Conservation (phyloP, 2,888 invertebrate species). For the Tetragonisca angustula region DNA sequence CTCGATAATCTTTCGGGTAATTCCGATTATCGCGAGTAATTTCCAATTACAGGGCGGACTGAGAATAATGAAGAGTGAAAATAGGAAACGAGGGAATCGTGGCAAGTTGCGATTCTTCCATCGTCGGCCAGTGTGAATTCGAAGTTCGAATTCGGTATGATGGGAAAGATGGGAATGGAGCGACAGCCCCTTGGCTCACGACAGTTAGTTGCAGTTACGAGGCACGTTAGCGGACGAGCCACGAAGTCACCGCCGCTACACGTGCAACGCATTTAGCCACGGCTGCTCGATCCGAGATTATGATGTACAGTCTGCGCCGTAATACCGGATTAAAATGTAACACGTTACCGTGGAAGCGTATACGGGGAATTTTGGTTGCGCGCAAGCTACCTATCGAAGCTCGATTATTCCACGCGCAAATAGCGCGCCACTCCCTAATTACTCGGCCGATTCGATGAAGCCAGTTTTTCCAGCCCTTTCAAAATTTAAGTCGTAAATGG, state of each 20-base stretch:
- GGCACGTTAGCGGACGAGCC: constrained; percentile 46
- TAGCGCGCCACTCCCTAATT: background rate
- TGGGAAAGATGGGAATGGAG: background rate
- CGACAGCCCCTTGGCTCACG: constrained; percentile 22
- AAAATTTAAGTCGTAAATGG: background rate
- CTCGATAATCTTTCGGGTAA: background rate
- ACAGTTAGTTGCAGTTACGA: constrained; percentile 56
- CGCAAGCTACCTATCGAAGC: constrained; percentile 30
- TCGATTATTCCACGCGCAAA: constrained; percentile 45
- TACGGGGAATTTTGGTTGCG: constrained; percentile 27
- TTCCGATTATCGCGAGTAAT: background rate
- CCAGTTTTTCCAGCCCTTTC: background rate
- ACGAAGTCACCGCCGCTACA: constrained; percentile 57
- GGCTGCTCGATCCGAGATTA: constrained; percentile 66
- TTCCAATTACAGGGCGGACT: background rate
- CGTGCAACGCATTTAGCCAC: constrained; percentile 60
- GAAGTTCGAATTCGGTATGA: constrained; percentile 21
- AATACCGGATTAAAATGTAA: constrained; percentile 71
- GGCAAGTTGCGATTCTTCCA: background rate
- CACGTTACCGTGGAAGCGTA: constrained; percentile 40
- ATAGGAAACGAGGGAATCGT: background rate
- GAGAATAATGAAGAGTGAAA: background rate
- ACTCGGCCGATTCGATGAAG: background rate
- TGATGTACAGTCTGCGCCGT: constrained; percentile 60
- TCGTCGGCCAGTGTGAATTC: constrained; percentile 10